Conservation (phyloP, 2,797 vertebrate species). For the Protosalanx chinensis region DNA sequence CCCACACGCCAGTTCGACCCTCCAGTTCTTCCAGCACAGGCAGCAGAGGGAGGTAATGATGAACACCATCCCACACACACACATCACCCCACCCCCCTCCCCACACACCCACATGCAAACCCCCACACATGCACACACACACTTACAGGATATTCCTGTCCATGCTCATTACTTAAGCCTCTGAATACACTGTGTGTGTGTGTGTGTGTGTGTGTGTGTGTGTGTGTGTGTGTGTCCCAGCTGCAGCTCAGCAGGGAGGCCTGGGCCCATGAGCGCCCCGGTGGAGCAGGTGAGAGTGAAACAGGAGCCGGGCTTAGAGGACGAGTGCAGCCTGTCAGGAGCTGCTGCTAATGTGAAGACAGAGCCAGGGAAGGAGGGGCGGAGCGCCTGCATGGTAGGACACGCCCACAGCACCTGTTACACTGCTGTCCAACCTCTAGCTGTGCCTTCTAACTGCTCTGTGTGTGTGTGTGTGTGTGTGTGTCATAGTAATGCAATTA, state of each 20-base stretch:
- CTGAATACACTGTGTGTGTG: not conserved
- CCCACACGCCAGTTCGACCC: conserved; percentile 92
- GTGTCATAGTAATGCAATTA: too few species aligned
- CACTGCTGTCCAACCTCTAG: too few species aligned
- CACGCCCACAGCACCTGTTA: not conserved
- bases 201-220: not conserved
- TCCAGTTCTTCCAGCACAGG: conserved; percentile 98
- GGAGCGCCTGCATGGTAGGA: conserved; percentile 95
- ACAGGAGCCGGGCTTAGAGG: conserved; percentile 90
- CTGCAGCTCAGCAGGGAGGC: conserved; percentile 89
- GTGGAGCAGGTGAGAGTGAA: conserved; percentile 90
- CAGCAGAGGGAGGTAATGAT: conserved; percentile 92
- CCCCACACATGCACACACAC: too few species aligned
- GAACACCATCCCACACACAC: not conserved
- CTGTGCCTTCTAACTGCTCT: too few species aligned
- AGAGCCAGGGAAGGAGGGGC: conserved; percentile 84
- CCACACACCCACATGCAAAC: too few species aligned
- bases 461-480: too few species aligned
- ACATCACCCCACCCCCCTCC: not conserved
- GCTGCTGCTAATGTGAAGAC: conserved; percentile 76
- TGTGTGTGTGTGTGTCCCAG: conserved; percentile 59
- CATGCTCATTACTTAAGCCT: not conserved
- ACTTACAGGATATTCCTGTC: too few species aligned
- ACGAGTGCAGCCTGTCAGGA: conserved; percentile 84
- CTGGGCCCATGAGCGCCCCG: conserved; percentile 70